Evolutionary conservation across 2,113 vertebrate species (phyloP), one percentile per base, ranked within the genome.

Genomic region (Thamnaconus septentrionalis): DNA sequence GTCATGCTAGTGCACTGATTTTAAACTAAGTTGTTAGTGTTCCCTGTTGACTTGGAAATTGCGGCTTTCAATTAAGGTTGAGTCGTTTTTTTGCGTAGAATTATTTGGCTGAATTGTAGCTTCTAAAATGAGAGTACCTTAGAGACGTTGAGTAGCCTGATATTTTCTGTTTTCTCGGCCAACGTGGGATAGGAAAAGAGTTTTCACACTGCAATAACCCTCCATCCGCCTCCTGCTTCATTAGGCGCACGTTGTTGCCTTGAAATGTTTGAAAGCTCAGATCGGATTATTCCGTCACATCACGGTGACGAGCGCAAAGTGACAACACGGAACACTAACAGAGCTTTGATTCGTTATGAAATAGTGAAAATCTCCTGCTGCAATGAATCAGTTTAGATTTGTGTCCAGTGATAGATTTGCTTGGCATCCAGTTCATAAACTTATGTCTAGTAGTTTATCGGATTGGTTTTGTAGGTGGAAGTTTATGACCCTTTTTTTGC

Each of bases 301-400:
- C 8, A 46, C 57, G 71, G 54, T 44, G 3, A 50, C 63, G 18
- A 12, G 66, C 53, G 62, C 3, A 62, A 65, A 41, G 56, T 11
- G 4, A 7, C 44, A 8, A 78, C 69, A 59, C 73, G 69, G 78
- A 90, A 85, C 82, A 85, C 78, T 89, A 86, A 82, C 72, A 64
- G 56, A 69, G 57, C 48, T 71, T 80, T 74, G 39, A 67, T 81
- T 66, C 77, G 69, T 75, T 77, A 78, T 44, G 11, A 70, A 44
- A 47, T 75, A 42, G 64, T 61, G 53, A 55, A 61, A 41, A 55
- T 47, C 50, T 79, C 79, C 60, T 61, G 64, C 79, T 78, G 59
- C 76, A 79, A 82, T 78, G 56, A 82, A 78, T 75, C 65, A 41
- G 53, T 65, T 78, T 70, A 75, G 78, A 61, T 82, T 73, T 74